Conservation (phyloP, 2,797 vertebrate species). For the Moxostoma hubbsi region DNA sequence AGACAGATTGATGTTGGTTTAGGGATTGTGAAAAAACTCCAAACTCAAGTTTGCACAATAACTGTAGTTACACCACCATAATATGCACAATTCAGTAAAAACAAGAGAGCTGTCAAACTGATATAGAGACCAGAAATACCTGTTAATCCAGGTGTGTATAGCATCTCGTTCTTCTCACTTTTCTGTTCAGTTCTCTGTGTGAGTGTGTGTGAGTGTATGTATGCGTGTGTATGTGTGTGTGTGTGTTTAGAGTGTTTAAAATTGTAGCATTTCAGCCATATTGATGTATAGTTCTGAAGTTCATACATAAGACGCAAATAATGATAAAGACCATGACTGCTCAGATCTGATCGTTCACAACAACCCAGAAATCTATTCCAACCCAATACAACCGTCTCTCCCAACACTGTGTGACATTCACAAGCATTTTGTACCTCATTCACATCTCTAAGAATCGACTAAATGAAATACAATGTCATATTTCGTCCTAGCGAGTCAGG, state of each 20-base stretch:
- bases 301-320: no score
- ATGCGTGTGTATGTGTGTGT: no score
- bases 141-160: background rate
- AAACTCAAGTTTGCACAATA: no score
- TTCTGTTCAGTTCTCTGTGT: background rate
- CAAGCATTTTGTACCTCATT: background rate
- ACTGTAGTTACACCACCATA: no score
- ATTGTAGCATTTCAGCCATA: background rate
- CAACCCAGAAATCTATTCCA: background rate
- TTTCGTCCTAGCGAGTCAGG: background rate
- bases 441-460: conserved; percentile 2
- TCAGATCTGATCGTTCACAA: no score
- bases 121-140: background rate
- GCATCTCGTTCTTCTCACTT: background rate
- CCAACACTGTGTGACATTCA: background rate
- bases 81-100: no score
- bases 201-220: no score
- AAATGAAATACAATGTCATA: background rate
- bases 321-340: no score
- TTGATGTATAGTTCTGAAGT: background rate
- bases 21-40: no score
- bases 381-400: conserved; percentile 7
- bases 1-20: no score
- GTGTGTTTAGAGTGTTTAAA: background rate
- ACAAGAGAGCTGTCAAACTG: background rate